Percentiles rank a stretch among this genome's conserved stretches.
Evolutionary conservation across 1,140 invertebrate species (phyloP).

Genomic region (Trigoniulus corallinus): DNA sequence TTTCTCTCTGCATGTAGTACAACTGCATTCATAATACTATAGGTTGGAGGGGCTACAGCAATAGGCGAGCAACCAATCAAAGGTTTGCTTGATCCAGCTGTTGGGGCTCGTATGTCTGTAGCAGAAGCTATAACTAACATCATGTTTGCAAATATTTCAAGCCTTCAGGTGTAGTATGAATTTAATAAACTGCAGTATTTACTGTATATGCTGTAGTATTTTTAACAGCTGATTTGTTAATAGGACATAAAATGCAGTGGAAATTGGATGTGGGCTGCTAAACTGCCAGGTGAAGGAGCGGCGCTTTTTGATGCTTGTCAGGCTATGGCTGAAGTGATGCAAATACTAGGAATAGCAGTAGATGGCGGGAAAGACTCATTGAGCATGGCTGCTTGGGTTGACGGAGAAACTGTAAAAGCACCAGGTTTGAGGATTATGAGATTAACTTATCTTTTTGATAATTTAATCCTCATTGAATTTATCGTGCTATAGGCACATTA

Average conservation of each 20-base stretch:
- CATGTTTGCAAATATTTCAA: slow-evolving; percentile 74
- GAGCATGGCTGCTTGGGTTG: slow-evolving; percentile 85
- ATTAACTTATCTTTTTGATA: slow-evolving; percentile 9
- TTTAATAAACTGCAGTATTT: neutral
- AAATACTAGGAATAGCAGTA: slow-evolving; percentile 70
- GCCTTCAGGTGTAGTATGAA: slow-evolving; percentile 39
- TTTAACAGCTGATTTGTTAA: slow-evolving; percentile 10
- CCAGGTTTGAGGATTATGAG: no score
- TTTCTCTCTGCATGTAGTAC: neutral
- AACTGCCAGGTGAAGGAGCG: slow-evolving; percentile 77
- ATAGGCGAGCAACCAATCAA: slow-evolving; percentile 96
- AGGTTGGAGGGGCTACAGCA: slow-evolving; percentile 75
- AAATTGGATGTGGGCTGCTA: slow-evolving; percentile 99
- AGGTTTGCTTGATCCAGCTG: slow-evolving; percentile 56
- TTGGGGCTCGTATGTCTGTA: slow-evolving; percentile 82
- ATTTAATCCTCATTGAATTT: slow-evolving; percentile 8
- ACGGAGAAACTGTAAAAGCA: slow-evolving; percentile 54
- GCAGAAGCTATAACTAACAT: slow-evolving; percentile 90
- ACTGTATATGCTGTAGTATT: slow-evolving; percentile 1
- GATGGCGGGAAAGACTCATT: slow-evolving; percentile 97
- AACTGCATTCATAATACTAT: slow-evolving; percentile 9
- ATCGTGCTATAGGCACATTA: slow-evolving; percentile 52
- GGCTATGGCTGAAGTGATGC: slow-evolving; percentile 76
- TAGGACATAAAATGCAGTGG: slow-evolving; percentile 89
- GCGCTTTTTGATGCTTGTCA: slow-evolving; percentile 66